These are phyloP conservation scores for Neodon shergylaensis DNA, from an alignment of 2,113 vertebrate genomes.

Conservation along the genomic window DNA sequence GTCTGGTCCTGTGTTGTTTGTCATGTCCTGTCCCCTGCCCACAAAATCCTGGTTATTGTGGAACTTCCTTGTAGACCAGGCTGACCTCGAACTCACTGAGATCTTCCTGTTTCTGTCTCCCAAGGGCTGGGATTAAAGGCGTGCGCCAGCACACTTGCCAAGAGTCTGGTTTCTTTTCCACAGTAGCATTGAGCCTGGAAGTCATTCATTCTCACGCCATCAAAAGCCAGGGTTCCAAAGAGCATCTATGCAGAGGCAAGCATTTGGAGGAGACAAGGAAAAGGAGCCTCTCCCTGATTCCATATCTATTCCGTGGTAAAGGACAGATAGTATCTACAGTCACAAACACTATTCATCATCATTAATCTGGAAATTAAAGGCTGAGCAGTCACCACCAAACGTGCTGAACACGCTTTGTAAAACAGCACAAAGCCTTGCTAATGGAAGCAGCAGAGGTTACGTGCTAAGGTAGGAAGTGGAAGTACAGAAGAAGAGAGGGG, in stretches of 20 bases:
- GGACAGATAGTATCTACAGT: neutral
- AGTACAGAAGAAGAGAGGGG: neutral
- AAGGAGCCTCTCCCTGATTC: neutral
- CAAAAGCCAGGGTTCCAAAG: neutral
- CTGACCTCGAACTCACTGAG: neutral
- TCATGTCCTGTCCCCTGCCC: neutral
- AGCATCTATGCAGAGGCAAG: constrained; percentile 5
- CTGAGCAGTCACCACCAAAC: constrained; percentile 23
- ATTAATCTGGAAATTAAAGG: neutral
- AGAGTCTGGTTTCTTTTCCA: neutral
- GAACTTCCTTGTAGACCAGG: neutral
- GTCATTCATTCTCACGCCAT: neutral
- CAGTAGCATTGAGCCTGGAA: neutral
- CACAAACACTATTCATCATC: neutral
- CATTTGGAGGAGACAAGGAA: neutral
- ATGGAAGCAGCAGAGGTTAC: neutral
- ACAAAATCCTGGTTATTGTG: neutral
- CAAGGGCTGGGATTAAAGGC: neutral
- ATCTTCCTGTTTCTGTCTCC: neutral
- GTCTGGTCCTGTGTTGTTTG: neutral
- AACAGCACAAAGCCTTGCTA: neutral
- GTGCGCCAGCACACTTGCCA: neutral
- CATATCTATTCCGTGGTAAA: neutral
- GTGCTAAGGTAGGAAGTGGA: neutral
- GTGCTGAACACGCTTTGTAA: neutral